Evolutionary conservation across 2,797 vertebrate genomes (phyloP), one percentile per base, ranked within the genome.

Genomic region (Sciaenops ocellatus): DNA sequence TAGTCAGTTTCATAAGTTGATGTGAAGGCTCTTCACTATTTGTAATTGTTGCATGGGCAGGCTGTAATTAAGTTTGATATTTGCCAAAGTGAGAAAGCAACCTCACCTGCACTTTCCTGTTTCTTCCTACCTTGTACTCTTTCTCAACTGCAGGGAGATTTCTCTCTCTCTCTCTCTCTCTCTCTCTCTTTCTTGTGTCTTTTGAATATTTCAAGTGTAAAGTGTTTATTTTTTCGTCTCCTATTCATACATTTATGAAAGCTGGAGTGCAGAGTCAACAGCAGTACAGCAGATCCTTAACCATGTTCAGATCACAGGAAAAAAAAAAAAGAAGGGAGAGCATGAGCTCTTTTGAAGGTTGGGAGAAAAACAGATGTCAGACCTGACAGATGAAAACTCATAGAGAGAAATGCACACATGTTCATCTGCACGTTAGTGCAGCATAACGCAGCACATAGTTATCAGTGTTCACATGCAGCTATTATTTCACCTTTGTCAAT

Each of bases 141-240:
- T 44, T 46, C 28, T 48, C 48, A 11, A 24, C 28, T 61, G 50
- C 17, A 16, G 28, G 30, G 28, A 55, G 30, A 67, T 65, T 52
- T 30, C 61, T 28, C 47, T 13, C 22, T 15, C 22, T 11, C 5
- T 28, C 60, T 47, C 61, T 28, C 47, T 46, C 24, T 26, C 15
- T 11, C 4, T 34, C 60, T 46, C 34, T 11, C 4, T 34, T 57
- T 46, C 34, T 48, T 60, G n/a, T 48, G 24, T 68, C 24, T 72
- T 71, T 86, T 88, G 56, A 88, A 91, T 84, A 82, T 88, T 87
- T 90, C 46, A 87, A 72, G 20, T 56, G 57, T 67, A 55, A 81
- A 82, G 74, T 82, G 70, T 87, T 86, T 87, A 64, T 79, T 76
- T 85, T 82, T 47, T 69, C 51, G 0, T 61, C 34, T 38, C 51